Percentiles rank a stretch among this genome's conserved stretches.
Conservation (phyloP, 2,797 vertebrate species). For the Dermochelys coriacea region DNA sequence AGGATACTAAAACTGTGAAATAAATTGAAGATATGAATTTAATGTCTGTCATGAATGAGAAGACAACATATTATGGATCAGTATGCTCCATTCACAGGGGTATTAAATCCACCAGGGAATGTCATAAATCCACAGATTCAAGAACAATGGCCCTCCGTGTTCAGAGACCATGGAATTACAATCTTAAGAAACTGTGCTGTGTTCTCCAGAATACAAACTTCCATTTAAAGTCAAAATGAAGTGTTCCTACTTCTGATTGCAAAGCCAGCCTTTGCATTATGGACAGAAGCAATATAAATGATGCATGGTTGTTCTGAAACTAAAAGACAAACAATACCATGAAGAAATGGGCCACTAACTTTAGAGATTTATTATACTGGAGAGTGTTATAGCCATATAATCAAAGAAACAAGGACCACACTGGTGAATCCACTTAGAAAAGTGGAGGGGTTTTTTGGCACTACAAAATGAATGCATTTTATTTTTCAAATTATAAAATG, state of each 20-base stretch:
- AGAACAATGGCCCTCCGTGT: neutral
- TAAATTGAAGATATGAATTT: neutral
- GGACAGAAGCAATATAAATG: neutral
- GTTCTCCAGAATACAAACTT: neutral
- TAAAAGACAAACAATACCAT: neutral
- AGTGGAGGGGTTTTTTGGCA: neutral
- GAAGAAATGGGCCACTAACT: neutral
- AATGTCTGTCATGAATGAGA: neutral
- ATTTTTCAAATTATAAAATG: neutral
- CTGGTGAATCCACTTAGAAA: neutral
- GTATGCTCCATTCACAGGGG: accelerated
- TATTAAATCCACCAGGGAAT: neutral
- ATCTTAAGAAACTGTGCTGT: neutral
- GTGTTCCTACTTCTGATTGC: neutral
- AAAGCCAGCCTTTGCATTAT: neutral
- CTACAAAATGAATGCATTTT: neutral
- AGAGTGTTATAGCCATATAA: neutral
- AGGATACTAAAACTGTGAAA: neutral
- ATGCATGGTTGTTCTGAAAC: neutral
- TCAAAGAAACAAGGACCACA: neutral
- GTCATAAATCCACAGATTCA: neutral
- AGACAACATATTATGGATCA: neutral
- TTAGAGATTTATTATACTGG: neutral
- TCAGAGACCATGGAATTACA: neutral
- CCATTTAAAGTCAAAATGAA: neutral